phyloP scores from a whole-genome alignment of 1,140 invertebrate species.

The Lepidurus apus region DNA sequence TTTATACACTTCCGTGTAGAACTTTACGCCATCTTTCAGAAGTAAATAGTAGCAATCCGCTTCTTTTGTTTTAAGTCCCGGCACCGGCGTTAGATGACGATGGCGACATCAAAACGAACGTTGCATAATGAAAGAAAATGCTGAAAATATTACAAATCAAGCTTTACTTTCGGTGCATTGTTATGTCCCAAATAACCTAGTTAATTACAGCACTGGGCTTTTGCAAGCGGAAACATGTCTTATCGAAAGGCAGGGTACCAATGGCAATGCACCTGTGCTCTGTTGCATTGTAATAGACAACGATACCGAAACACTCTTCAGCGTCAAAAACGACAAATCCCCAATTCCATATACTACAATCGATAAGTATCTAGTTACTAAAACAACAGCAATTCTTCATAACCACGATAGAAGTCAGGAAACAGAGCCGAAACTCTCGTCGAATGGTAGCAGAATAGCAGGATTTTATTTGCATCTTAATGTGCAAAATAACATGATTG shows the following conservation, averaged over 20 bases:
- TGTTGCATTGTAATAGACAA: not conserved
- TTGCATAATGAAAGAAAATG: not conserved
- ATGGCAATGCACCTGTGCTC: not conserved
- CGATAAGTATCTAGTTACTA: not conserved
- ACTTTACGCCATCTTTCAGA: not conserved
- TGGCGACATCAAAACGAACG: not conserved
- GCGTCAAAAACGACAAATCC: not conserved
- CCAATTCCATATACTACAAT: not conserved
- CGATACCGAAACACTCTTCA: not conserved
- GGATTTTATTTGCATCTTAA: not conserved
- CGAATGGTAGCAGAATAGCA: not conserved
- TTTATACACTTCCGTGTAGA: conserved; percentile 5
- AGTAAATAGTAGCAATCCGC: not conserved
- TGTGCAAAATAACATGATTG: not conserved
- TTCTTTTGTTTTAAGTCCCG: not conserved
- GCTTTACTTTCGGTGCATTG: not conserved
- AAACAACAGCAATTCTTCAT: not conserved
- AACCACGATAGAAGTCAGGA: not conserved
- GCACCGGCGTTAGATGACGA: not conserved
- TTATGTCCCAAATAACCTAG: not conserved
- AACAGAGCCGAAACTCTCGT: not conserved
- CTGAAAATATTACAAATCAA: not conserved
- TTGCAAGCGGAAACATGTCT: not conserved
- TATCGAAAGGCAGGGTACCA: not conserved
- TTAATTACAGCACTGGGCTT: not conserved